phyloP scores from a whole-genome alignment of 2,888 invertebrate genomes.

The Ormyrus pomaceus region DNA sequence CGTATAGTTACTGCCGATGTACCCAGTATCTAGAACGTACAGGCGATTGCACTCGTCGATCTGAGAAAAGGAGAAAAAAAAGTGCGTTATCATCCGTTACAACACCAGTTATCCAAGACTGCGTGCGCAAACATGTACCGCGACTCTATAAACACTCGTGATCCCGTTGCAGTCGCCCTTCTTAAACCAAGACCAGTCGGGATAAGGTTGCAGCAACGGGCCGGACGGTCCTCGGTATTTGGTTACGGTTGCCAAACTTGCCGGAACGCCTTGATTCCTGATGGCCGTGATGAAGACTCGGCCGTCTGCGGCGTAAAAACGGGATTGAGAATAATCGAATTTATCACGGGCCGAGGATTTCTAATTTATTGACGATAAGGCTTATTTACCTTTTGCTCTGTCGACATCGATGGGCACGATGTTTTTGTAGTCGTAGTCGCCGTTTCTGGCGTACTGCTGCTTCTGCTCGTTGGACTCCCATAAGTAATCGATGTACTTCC shows the following conservation, averaged over 20 bases:
- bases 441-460: not conserved
- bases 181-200: slow-evolving; percentile 80
- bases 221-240: slow-evolving; percentile 70
- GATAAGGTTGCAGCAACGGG: slow-evolving; percentile 79
- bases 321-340: too few species aligned
- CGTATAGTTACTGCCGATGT: slow-evolving; percentile 77
- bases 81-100: too few species aligned
- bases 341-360: too few species aligned
- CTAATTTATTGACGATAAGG: too few species aligned
- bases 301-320: slow-evolving; percentile 50
- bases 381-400: slow-evolving; percentile 18
- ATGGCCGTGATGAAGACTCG: slow-evolving; percentile 82
- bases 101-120: too few species aligned
- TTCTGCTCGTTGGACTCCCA: slow-evolving; percentile 33
- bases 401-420: slow-evolving; percentile 46
- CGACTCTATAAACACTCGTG: slow-evolving; percentile 84
- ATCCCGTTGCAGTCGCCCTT: slow-evolving; percentile 81
- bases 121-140: slow-evolving; percentile 75
- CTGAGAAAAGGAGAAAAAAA: not conserved
- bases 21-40: slow-evolving; percentile 75
- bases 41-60: slow-evolving; percentile 66
- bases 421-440: slow-evolving; percentile 18
- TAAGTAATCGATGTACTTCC: slow-evolving; percentile 44
- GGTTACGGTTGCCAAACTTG: slow-evolving; percentile 80
- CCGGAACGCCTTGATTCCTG: slow-evolving; percentile 80